Base-by-base conservation (phyloP, 2,888 invertebrate genomes). In the Stenoptilia bipunctidactyla region DNA sequence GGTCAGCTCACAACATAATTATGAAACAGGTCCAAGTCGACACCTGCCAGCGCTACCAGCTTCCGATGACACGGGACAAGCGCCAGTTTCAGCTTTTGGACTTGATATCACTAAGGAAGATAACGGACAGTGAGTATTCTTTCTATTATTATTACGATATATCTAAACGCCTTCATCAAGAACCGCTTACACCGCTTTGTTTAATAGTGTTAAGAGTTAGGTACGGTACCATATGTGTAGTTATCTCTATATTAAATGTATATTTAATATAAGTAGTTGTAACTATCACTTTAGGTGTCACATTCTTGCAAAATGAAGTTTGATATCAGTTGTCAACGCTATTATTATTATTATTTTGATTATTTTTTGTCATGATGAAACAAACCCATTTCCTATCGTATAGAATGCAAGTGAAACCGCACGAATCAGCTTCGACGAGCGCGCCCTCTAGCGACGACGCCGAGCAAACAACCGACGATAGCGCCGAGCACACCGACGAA, bases 101-200 rank as follows among this genome's bases (percentile, higher is more conserved):
- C 68, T 91, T 66, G 93, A 93, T 52, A 90, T 91, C 54, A 90
- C 90, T 36, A 93, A 93, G 64, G 93, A 93, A 65, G 93, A 93
- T 57, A 90, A 88, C 48, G 92, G 92, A 45, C 92, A 92, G 88
- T 89, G 58, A 67, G 87, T 84, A 47, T 30, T 33, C n/a, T 9
- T 8, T n/a, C 33, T 35, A 13, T 38, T 40, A 5, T 35, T 37
- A 38, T 40, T 35, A 39, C 27, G 33, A n/a, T n/a, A n/a, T n/a
- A n/a, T n/a, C n/a, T n/a, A n/a, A n/a, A n/a, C n/a, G n/a, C n/a
- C n/a, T n/a, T n/a, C n/a, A n/a, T n/a, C n/a, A n/a, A n/a, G n/a
- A n/a, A n/a, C n/a, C n/a, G n/a, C n/a, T n/a, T n/a, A n/a, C n/a
- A n/a, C n/a, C n/a, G n/a, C n/a, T n/a, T n/a, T n/a, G n/a, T n/a